Evolutionary conservation across 2,888 invertebrate genomes (phyloP).

Genomic region (Hirtodrosophila trivittata): DNA sequence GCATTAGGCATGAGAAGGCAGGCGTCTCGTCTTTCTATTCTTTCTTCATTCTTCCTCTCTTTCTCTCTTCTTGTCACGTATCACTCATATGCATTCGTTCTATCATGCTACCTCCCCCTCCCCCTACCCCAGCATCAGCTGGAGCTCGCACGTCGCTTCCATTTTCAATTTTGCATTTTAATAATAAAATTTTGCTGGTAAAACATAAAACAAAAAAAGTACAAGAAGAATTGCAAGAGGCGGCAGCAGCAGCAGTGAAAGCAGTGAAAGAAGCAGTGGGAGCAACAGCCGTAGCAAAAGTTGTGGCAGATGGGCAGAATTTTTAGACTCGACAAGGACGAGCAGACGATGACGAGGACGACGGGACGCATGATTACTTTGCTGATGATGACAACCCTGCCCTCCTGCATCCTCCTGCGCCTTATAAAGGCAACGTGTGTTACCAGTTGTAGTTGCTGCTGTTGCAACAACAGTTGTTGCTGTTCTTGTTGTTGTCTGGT

Average conservation of each 20-base stretch:
- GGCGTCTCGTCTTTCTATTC: not conserved
- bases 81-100: slow-evolving; percentile 64
- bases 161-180: slow-evolving; percentile 80
- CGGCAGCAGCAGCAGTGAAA: slow-evolving; percentile 10
- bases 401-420: slow-evolving; percentile 9
- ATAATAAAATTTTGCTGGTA: slow-evolving; percentile 75
- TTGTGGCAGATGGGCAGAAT: slow-evolving; percentile 66
- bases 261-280: slow-evolving; percentile 3
- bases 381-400: slow-evolving; percentile 77
- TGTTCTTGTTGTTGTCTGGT: not conserved
- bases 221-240: slow-evolving; percentile 1
- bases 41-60: not conserved
- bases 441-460: not conserved
- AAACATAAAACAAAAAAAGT: slow-evolving; percentile 37
- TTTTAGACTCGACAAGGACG: slow-evolving; percentile 42
- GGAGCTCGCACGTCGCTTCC: slow-evolving; percentile 63
- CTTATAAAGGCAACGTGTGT: slow-evolving; percentile 5
- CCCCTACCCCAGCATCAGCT: slow-evolving; percentile 1
- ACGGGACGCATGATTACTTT: slow-evolving; percentile 70
- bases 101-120: slow-evolving; percentile 22
- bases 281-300: slow-evolving; percentile 29
- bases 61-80: slow-evolving; percentile 58
- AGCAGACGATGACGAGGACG: slow-evolving; percentile 3
- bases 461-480: not conserved
- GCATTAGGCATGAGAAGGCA: too few species aligned